Percentiles rank a stretch among this genome's conserved stretches.
These are phyloP conservation scores for Sebastes dallii DNA, from an alignment of 2,797 vertebrate genomes.

Conservation along the genomic window DNA sequence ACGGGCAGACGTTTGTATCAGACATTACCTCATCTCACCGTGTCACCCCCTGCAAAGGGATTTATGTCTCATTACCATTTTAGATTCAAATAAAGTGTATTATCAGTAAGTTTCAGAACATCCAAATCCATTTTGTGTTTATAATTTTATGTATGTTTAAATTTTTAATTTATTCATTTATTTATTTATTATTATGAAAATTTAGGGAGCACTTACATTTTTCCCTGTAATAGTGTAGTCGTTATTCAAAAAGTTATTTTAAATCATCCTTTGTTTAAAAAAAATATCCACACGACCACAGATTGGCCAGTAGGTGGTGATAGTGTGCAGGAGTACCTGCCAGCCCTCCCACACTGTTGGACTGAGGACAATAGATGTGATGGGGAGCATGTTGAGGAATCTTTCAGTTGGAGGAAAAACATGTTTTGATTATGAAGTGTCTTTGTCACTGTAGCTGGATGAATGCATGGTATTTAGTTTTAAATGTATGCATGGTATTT, in stretches of 20 bases:
- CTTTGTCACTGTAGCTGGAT: slow-evolving; percentile 28
- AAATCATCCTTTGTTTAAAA: slow-evolving; percentile 73
- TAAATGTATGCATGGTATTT: background rate
- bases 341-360: slow-evolving; percentile 10
- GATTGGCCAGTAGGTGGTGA: slow-evolving; percentile 67
- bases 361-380: slow-evolving; percentile 64
- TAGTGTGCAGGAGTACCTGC: slow-evolving; percentile 11
- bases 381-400: slow-evolving; percentile 71
- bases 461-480: background rate
- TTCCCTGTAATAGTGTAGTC: background rate
- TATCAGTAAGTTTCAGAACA: background rate
- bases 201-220: background rate
- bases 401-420: slow-evolving; percentile 70
- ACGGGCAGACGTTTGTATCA: slow-evolving; percentile 55
- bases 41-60: slow-evolving; percentile 4
- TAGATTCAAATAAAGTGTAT: background rate
- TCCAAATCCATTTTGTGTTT: background rate
- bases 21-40: slow-evolving; percentile 72
- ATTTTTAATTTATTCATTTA: background rate
- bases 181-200: background rate
- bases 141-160: background rate
- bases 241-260: slow-evolving; percentile 20
- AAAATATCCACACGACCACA: background rate
- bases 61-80: background rate
- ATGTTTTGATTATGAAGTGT: slow-evolving; percentile 69